Percentiles rank a stretch among this genome's conserved stretches.
phyloP scores from a whole-genome alignment of 1,140 invertebrate species.

The Andricus grossulariae region DNA sequence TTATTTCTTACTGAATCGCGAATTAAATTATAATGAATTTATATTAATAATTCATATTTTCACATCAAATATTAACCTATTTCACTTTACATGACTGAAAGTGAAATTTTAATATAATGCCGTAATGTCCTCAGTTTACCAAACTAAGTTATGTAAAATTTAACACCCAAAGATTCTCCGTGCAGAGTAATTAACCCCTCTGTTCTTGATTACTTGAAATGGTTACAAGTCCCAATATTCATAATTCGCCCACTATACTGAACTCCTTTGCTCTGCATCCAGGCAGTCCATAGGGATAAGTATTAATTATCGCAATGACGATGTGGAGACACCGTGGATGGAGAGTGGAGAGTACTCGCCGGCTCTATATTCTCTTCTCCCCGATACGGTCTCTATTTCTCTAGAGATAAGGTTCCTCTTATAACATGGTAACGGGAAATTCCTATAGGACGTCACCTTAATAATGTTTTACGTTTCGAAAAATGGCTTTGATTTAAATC shows the following conservation, averaged over 20 bases:
- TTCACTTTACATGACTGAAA: too few relatives aligned
- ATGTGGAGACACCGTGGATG: conserved; percentile 48
- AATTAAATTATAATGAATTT: too few relatives aligned
- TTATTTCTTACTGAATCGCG: too few relatives aligned
- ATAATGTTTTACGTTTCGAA: conserved; percentile 15
- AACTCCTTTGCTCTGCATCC: conserved; percentile 41
- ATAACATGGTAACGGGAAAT: conserved; percentile 46
- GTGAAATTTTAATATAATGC: too few relatives aligned
- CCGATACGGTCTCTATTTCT: conserved; percentile 48
- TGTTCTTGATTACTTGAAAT: conserved; percentile 40
- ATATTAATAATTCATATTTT: too few relatives aligned
- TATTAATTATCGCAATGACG: conserved; percentile 56
- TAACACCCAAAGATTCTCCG: too few relatives aligned
- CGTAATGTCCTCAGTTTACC: too few relatives aligned
- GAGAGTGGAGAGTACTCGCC: conserved; percentile 45
- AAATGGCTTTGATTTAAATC: conserved; percentile 7
- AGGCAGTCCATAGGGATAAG: conserved; percentile 46
- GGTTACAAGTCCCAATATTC: conserved; percentile 41
- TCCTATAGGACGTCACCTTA: conserved; percentile 6
- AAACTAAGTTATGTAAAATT: too few relatives aligned
- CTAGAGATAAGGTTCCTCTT: conserved; percentile 52
- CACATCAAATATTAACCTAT: too few relatives aligned
- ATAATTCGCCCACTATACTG: conserved; percentile 39
- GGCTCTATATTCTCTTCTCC: conserved; percentile 42
- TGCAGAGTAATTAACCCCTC: too few relatives aligned